Percentiles rank a stretch among this genome's conserved stretches.
phyloP scores from a whole-genome alignment of 2,888 invertebrate species.

The Auanema sp. region DNA sequence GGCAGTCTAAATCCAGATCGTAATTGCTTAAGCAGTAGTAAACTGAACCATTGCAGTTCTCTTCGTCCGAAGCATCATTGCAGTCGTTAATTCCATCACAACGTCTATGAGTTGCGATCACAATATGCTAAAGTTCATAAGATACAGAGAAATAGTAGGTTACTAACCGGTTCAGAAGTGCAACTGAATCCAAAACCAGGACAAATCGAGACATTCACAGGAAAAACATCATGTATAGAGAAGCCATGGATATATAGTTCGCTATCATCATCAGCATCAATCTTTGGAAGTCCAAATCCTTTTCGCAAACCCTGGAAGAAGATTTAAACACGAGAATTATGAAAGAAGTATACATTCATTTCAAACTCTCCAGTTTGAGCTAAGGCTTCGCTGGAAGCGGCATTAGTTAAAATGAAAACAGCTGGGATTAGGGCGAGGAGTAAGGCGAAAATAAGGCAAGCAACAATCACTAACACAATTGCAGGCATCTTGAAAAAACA shows the following conservation, averaged over 20 bases:
- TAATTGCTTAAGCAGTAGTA: neutral
- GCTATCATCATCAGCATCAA: constrained; percentile 14
- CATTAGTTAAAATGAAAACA: constrained; percentile 16
- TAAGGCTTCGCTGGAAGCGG: constrained; percentile 13
- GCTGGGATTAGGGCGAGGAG: constrained; percentile 22
- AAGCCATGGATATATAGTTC: constrained; percentile 23
- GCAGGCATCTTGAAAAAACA: constrained; percentile 17
- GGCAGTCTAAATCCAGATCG: neutral
- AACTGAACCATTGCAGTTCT: constrained; percentile 29
- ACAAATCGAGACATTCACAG: constrained; percentile 51
- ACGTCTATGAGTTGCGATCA: constrained; percentile 37
- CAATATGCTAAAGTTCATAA: constrained; percentile 14
- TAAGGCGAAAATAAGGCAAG: constrained; percentile 13
- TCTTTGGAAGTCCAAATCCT: neutral
- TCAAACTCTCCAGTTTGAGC: constrained; percentile 11
- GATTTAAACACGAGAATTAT: neutral
- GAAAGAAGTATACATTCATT: neutral
- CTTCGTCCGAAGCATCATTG: constrained; percentile 48
- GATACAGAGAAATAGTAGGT: neutral
- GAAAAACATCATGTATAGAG: constrained; percentile 37
- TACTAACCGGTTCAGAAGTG: constrained; percentile 39
- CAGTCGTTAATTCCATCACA: constrained; percentile 55
- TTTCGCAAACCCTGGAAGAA: constrained; percentile 3
- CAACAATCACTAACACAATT: constrained; percentile 14
- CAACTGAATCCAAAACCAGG: constrained; percentile 55